phyloP scores from a whole-genome alignment of 2,113 vertebrate genomes.

The Prionailurus bengalensis region DNA sequence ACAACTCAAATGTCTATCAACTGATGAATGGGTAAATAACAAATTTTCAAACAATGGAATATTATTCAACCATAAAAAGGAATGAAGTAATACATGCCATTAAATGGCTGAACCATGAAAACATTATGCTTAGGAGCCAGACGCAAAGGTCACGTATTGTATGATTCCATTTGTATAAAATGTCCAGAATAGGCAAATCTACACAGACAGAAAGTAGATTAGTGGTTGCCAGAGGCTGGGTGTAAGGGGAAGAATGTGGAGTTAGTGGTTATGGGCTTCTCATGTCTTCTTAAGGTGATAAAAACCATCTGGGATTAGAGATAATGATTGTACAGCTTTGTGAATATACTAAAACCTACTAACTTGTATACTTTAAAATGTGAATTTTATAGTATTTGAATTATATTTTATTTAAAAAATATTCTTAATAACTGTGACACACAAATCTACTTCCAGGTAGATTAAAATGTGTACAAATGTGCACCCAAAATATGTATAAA shows the following conservation, averaged over 20 bases:
- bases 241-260: not conserved
- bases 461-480: conserved; percentile 5
- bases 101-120: not conserved
- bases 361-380: not conserved
- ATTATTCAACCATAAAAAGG: conserved; percentile 14
- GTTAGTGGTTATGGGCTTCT: not conserved
- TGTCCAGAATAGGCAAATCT: not conserved
- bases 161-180: conserved; percentile 21
- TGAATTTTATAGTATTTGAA: conserved; percentile 1
- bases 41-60: not conserved
- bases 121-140: not conserved
- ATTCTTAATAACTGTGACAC: conserved; percentile 37
- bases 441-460: not conserved
- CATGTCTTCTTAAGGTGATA: conserved; percentile 33
- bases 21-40: not conserved
- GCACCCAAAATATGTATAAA: conserved; percentile 11
- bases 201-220: not conserved
- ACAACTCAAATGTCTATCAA: not conserved
- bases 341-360: not conserved
- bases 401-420: not conserved
- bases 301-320: conserved; percentile 17
- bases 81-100: not conserved
- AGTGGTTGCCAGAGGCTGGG: not conserved
- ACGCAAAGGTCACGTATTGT: not conserved
- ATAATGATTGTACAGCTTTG: not conserved